These are phyloP conservation scores for Brenthis hecate DNA, from an alignment of 2,888 invertebrate genomes.

Conservation along the genomic window DNA sequence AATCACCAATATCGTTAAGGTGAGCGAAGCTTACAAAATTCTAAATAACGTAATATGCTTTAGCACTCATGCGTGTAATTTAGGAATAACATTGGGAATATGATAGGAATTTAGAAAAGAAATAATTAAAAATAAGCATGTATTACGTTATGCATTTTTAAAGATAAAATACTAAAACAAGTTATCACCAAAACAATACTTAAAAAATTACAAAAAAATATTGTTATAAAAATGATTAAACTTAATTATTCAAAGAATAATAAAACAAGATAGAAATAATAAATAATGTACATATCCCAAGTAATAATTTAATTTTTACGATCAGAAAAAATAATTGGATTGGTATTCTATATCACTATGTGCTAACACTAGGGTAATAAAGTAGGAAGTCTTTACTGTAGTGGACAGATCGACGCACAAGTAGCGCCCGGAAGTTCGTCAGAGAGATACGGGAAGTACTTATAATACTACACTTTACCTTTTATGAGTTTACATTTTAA, in stretches of 20 bases:
- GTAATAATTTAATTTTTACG: too few species aligned
- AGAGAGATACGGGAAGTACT: neutral
- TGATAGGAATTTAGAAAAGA: slow-evolving; percentile 7
- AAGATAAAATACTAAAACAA: too few species aligned
- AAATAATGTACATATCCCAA: too few species aligned
- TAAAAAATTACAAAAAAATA: too few species aligned
- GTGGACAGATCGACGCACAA: neutral
- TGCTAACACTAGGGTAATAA: neutral
- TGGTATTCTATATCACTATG: neutral
- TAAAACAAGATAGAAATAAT: too few species aligned
- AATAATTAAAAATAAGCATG: neutral
- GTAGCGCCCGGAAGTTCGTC: neutral
- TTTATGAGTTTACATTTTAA: neutral
- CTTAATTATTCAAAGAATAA: too few species aligned
- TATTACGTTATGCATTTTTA: too few species aligned
- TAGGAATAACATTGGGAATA: slow-evolving; percentile 40
- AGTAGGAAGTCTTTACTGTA: neutral
- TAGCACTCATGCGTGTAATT: slow-evolving; percentile 65
- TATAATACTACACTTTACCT: neutral
- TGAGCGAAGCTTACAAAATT: slow-evolving; percentile 61
- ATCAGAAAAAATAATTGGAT: too few species aligned
- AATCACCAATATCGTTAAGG: slow-evolving; percentile 58
- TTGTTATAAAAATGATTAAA: too few species aligned
- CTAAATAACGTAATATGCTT: slow-evolving; percentile 69
- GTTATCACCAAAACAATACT: too few species aligned